Evolutionary conservation across 2,113 vertebrate genomes (phyloP).

Genomic region (Oryzias woworae): DNA sequence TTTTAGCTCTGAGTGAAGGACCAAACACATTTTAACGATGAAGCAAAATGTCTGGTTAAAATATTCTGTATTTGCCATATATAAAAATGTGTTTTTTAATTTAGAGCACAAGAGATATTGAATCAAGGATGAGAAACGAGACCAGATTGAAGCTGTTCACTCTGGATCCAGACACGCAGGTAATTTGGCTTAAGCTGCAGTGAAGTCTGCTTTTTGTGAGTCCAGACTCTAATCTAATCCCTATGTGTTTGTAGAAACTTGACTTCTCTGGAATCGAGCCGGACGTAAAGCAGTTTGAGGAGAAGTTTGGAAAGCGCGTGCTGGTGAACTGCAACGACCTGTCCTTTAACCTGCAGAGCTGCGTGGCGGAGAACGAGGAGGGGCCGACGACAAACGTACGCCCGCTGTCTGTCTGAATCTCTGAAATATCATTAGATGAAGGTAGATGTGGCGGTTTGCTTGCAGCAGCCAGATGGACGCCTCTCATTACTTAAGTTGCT

Average conservation of each 20-base stretch:
- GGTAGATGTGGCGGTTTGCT: slow-evolving; percentile 20
- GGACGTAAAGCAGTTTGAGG: slow-evolving; percentile 94
- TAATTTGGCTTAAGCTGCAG: slow-evolving; percentile 55
- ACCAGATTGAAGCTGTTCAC: slow-evolving; percentile 93
- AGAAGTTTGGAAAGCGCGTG: slow-evolving; percentile 95
- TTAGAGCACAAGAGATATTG: slow-evolving; percentile 91
- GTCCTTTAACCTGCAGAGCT: slow-evolving; percentile 96
- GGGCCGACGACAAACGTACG: slow-evolving; percentile 96
- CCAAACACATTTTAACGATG: slow-evolving; percentile 29
- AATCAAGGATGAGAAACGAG: slow-evolving; percentile 91
- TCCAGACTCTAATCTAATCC: background rate
- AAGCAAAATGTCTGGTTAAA: slow-evolving; percentile 10
- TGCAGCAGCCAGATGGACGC: slow-evolving; percentile 16
- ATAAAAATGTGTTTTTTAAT: slow-evolving; percentile 21
- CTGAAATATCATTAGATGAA: slow-evolving; percentile 31
- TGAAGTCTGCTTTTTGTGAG: background rate
- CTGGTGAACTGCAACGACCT: slow-evolving; percentile 96
- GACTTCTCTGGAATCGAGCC: slow-evolving; percentile 92
- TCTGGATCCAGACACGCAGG: slow-evolving; percentile 96
- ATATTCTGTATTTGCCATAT: slow-evolving; percentile 11
- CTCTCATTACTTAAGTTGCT: slow-evolving; percentile 26
- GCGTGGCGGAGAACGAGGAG: slow-evolving; percentile 95
- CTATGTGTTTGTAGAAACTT: slow-evolving; percentile 81
- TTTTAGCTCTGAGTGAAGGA: slow-evolving; percentile 38
- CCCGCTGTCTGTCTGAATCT: slow-evolving; percentile 5